Base-by-base conservation (phyloP, 2,113 vertebrate species). In the Oreochromis niloticus region DNA sequence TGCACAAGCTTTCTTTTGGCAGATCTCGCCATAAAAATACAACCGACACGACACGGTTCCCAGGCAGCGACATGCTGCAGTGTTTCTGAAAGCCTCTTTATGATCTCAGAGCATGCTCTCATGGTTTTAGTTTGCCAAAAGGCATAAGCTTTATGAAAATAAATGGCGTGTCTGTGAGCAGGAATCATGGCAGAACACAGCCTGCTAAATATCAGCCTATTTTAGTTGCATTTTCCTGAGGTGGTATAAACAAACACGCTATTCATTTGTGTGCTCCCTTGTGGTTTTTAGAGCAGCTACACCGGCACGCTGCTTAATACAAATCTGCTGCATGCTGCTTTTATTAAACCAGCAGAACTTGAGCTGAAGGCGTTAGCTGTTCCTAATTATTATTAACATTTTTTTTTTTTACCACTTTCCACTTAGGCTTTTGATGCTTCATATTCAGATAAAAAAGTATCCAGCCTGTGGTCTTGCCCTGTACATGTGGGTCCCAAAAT, bases 221-320 rank as follows among this genome's bases (percentile, higher is more conserved):
- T 91, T 91, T 81, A 82, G 83, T 27, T 34, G 32, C 63, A 46
- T 89, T 91, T 89, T 88, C 84, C 84, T 41, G 86, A 79, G 92
- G 93, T 88, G 87, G 73, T 87, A 88, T 88, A 91, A 92, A 91
- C 90, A 88, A 91, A 87, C 30, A 9, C 17, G 22, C 87, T 85
- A 57, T 82, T 92, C 66, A 85, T 84, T 78, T 63, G 59, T 39
- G 63, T 68, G 66, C 78, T 89, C 75, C 89, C 85, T 83, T 27
- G 88, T 85, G 80, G 61, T 89, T 80, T 85, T 75, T 59, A 30
- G 34, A 90, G 91, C 93, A 92, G 89, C 89, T 87, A 92, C 91
- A 85, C 84, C 14, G 16, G 11, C 85, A 80, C 8, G 2, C 30
- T 82, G 66, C 36, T 24, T 3, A 9, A 81, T 59, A 84, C 14